These are phyloP conservation scores for Neoniphon sammara DNA, from an alignment of 2,797 vertebrate genomes.

Conservation along the genomic window DNA sequence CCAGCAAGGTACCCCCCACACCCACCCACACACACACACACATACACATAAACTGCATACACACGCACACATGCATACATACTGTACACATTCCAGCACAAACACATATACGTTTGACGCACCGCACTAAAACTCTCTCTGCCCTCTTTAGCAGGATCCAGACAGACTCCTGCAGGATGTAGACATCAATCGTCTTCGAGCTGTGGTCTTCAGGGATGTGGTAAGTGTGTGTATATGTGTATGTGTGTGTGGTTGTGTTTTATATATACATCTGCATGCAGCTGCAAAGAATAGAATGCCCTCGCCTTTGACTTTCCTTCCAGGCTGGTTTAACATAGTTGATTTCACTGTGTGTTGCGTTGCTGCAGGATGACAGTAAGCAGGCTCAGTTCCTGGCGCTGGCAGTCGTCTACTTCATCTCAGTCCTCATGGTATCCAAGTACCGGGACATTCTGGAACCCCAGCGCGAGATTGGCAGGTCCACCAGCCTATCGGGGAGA, in stretches of 20 bases:
- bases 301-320: neutral
- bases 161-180: constrained; percentile 98
- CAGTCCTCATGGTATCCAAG: constrained; percentile 99
- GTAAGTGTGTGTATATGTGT: constrained; percentile 79
- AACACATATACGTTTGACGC: constrained; percentile 32
- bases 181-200: constrained; percentile 97
- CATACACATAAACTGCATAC: neutral
- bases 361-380: constrained; percentile 94
- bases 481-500: constrained; percentile 93
- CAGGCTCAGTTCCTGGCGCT: constrained; percentile 98
- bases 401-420: constrained; percentile 99
- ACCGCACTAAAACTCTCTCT: constrained; percentile 49
- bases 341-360: constrained; percentile 38
- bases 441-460: constrained; percentile 98
- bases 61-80: constrained; percentile 1
- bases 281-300: constrained; percentile 72
- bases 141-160: constrained; percentile 89
- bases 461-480: constrained; percentile 94
- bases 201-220: constrained; percentile 99
- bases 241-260: constrained; percentile 24
- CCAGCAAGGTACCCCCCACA: constrained; percentile 80
- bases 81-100: constrained; percentile 3
- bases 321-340: neutral
- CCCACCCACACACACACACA: constrained; percentile 29
- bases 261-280: constrained; percentile 46